phyloP scores from a whole-genome alignment of 2,113 vertebrate species.

The Melierax canorus region DNA sequence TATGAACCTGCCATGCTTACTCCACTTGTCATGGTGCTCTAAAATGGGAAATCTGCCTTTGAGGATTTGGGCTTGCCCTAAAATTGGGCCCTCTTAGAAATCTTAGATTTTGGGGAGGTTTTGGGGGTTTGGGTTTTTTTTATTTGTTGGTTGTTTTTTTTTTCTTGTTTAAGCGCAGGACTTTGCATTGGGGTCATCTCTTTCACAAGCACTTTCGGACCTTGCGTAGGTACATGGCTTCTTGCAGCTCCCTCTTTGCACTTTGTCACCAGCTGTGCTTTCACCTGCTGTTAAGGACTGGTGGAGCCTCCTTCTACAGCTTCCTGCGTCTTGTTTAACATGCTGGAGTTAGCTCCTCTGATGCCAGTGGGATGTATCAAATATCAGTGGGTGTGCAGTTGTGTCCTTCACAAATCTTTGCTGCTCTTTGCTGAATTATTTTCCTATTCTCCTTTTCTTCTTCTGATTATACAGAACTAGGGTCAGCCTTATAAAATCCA shows the following conservation, averaged over 20 bases:
- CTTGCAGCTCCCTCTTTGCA: background rate
- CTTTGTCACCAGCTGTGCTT: background rate
- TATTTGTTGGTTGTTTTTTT: too few relatives aligned
- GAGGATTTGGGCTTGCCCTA: background rate
- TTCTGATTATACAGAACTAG: background rate
- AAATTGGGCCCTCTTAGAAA: background rate
- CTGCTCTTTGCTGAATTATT: background rate
- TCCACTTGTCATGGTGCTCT: background rate
- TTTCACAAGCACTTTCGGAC: background rate
- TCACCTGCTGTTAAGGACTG: background rate
- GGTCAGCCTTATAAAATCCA: background rate
- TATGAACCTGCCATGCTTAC: background rate
- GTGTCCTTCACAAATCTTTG: background rate
- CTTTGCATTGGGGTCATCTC: background rate
- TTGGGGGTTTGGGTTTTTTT: fast-evolving
- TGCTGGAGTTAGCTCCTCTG: background rate
- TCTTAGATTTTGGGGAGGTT: background rate
- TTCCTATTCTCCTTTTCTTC: background rate
- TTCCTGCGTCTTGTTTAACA: background rate
- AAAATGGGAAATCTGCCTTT: background rate
- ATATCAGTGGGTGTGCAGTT: background rate
- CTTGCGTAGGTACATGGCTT: background rate
- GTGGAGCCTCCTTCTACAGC: background rate
- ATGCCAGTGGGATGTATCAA: background rate
- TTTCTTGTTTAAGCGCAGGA: background rate